Evolutionary conservation across 2,113 vertebrate genomes (phyloP).

Genomic region (Nestor notabilis): DNA sequence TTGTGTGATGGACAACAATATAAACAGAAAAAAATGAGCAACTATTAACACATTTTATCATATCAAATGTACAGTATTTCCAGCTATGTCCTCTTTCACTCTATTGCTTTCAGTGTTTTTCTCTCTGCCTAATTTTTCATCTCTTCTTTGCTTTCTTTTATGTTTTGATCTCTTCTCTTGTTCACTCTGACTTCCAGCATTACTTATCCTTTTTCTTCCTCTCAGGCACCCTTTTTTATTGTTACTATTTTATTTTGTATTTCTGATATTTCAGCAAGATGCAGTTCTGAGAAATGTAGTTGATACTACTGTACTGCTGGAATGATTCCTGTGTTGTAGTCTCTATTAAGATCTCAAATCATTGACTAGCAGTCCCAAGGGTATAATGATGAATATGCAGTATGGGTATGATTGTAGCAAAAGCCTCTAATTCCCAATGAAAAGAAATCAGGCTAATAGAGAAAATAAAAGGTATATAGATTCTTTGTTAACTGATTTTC

Average conservation of each 20-base stretch:
- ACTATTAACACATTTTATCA: neutral
- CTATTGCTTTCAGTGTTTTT: neutral
- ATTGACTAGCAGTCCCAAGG: neutral
- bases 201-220: neutral
- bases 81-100: neutral
- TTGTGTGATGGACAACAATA: neutral
- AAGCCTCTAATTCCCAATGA: neutral
- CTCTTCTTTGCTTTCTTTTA: neutral
- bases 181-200: neutral
- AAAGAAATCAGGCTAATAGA: neutral
- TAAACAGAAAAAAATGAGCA: neutral
- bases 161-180: neutral
- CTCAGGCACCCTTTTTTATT: neutral
- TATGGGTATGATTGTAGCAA: neutral
- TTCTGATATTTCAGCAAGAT: neutral
- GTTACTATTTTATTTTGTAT: neutral
- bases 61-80: neutral
- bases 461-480: neutral
- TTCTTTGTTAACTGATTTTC: accelerated
- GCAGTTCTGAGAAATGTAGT: neutral
- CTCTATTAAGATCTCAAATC: neutral
- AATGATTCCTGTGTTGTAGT: neutral
- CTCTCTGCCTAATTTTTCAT: neutral
- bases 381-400: neutral
- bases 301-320: neutral